Evolutionary conservation across 1,140 invertebrate species (phyloP), one percentile per base, ranked within the genome.

Genomic region (Procambarus virginalis): DNA sequence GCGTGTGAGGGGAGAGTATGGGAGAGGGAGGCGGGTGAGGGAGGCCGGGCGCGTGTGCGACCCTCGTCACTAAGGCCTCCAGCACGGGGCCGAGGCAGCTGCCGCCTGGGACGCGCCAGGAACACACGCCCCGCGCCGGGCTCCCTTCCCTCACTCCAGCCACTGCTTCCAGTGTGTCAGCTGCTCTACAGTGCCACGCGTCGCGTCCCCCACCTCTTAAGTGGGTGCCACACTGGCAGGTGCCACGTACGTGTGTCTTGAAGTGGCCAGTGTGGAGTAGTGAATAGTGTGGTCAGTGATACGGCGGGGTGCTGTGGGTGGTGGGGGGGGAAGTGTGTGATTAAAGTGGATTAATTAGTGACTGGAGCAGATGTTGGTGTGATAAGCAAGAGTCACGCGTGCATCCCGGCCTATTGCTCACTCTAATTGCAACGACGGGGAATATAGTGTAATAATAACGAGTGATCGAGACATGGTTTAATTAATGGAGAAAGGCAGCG

Each of bases 1-100:
- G 84, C n/a, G 73, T 58, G 48, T 75, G 84, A 64, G 73, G 55
- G 46, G 49, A 45, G 84, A 9, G 73, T 58, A 22, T 75, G 84
- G 48, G 73, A 46, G 55, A 55, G 51, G 51, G 51, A 55, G 51
- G 51, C 8, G 12, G 80, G 80, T n/a, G 51, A 46, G 20, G 22
- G 70, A 46, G 49, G 84, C 48, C 73, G 49, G 55, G 84, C 73
- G 84, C 84, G 84, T 77, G 84, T 85, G 84, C 73, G 60, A 12
- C 75, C 75, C 34, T 60, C 34, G 8, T 84, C 68, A 48, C 49
- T 17, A 48, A 17, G 60, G 4, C 49, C 68, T 17, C 83, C 46
- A 73, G 34, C 51, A 48, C 46, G 6, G 83, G 73, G 17, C 46
- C 68, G n/a, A 68, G 34, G 51, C 83, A 84, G 83, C 83, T 84